phyloP scores from a whole-genome alignment of 2,113 vertebrate species.

The Pterocles burchelli region DNA sequence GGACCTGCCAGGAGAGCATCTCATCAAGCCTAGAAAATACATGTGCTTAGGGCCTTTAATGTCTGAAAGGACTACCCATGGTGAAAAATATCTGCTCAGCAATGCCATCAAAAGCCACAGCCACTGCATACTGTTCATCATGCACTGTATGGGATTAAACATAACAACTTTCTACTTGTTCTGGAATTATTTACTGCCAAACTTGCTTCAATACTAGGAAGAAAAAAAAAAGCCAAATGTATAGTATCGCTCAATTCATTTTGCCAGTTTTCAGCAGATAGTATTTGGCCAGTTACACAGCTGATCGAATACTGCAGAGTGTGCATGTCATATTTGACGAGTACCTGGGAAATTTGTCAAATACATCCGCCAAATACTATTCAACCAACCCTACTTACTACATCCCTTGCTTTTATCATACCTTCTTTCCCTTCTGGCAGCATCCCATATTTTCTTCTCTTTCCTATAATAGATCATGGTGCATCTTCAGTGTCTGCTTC shows the following conservation, averaged over 20 bases:
- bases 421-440: slow-evolving; percentile 68
- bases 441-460: slow-evolving; percentile 70
- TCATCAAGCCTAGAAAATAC: not conserved
- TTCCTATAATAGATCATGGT: slow-evolving; percentile 69
- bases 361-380: slow-evolving; percentile 60
- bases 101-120: slow-evolving; percentile 65
- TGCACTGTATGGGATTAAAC: slow-evolving; percentile 10
- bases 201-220: slow-evolving; percentile 24
- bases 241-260: not conserved
- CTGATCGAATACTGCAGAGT: slow-evolving; percentile 19
- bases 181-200: slow-evolving; percentile 31
- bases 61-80: slow-evolving; percentile 48
- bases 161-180: slow-evolving; percentile 7
- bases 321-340: slow-evolving; percentile 48
- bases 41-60: not conserved
- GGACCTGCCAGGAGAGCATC: not conserved
- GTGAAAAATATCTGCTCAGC: slow-evolving; percentile 64
- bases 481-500: slow-evolving; percentile 67
- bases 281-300: slow-evolving; percentile 63
- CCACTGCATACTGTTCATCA: slow-evolving; percentile 46
- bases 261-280: slow-evolving; percentile 58
- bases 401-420: slow-evolving; percentile 66
- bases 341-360: slow-evolving; percentile 61
- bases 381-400: slow-evolving; percentile 56
- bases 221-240: not conserved